phyloP scores from a whole-genome alignment of 2,888 invertebrate genomes.

The Chesias legatella region DNA sequence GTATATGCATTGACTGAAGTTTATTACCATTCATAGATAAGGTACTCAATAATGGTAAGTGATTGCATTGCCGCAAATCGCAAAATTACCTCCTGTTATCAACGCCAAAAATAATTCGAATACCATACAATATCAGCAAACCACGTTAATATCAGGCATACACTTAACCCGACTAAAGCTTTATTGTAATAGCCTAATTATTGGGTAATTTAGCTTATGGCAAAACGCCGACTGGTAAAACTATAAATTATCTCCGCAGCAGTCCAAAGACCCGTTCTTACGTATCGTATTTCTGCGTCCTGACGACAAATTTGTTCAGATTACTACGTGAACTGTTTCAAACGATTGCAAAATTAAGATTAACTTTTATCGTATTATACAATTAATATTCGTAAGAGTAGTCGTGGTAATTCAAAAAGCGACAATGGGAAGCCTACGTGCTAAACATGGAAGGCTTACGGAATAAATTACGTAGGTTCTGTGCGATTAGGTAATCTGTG shows the following conservation, averaged over 20 bases:
- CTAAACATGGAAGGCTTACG: slow-evolving; percentile 14
- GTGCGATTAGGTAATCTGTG: slow-evolving; percentile 20
- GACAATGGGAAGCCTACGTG: slow-evolving; percentile 11
- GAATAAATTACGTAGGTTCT: slow-evolving; percentile 22
- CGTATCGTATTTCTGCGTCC: slow-evolving; percentile 1
- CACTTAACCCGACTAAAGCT: slow-evolving; percentile 18
- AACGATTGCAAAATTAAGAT: slow-evolving; percentile 14
- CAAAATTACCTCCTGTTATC: slow-evolving; percentile 4
- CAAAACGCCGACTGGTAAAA: slow-evolving; percentile 13
- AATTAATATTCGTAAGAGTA: slow-evolving; percentile 19
- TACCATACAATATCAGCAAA: slow-evolving; percentile 7
- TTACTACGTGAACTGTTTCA: not conserved
- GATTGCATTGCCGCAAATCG: not conserved
- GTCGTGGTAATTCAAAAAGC: slow-evolving; percentile 10
- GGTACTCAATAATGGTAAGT: not conserved
- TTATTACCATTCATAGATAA: no score
- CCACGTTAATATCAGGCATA: slow-evolving; percentile 12
- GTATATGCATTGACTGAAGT: no score
- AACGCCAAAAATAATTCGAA: slow-evolving; percentile 8
- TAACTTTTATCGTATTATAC: slow-evolving; percentile 14
- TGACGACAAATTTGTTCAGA: slow-evolving; percentile 8
- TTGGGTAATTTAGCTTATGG: slow-evolving; percentile 20
- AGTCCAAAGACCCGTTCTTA: slow-evolving; percentile 1
- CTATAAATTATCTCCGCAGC: slow-evolving; percentile 12
- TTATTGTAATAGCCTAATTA: slow-evolving; percentile 25